Evolutionary conservation across 2,797 vertebrate species (phyloP).

Genomic region (Tragopan temminckii): DNA sequence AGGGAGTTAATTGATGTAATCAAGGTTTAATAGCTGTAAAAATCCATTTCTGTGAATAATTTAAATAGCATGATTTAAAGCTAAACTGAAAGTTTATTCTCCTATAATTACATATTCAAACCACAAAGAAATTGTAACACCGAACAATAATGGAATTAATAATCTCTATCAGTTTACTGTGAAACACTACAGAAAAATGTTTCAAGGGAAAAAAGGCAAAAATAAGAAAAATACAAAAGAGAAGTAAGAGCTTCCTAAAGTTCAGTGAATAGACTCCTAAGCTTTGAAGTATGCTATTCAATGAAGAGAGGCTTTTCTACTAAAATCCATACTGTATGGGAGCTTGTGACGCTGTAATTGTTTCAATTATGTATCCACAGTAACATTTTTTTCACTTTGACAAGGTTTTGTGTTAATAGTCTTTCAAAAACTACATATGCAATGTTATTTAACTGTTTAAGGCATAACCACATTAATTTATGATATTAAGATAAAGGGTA

Average conservation of each 20-base stretch:
- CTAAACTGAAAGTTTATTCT: neutral
- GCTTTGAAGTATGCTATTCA: slow-evolving; percentile 12
- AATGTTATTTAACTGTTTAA: slow-evolving; percentile 23
- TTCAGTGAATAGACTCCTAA: neutral
- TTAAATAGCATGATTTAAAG: slow-evolving; percentile 35
- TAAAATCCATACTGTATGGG: neutral
- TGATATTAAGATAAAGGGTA: neutral
- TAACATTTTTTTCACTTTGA: slow-evolving; percentile 10
- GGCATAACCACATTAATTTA: neutral
- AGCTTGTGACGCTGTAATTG: neutral
- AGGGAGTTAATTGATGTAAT: neutral
- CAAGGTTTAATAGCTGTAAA: neutral
- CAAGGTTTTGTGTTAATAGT: neutral
- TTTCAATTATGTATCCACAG: slow-evolving; percentile 8
- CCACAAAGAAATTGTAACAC: neutral
- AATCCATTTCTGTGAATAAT: neutral
- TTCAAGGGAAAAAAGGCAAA: neutral
- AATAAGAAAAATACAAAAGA: neutral
- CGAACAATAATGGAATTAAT: neutral
- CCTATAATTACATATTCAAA: neutral
- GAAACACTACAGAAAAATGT: neutral
- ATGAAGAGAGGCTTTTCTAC: neutral
- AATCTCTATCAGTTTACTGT: neutral
- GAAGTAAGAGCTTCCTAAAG: neutral
- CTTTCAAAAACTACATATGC: neutral